These are phyloP conservation scores for Harlomillsia oculata DNA, from an alignment of 1,140 invertebrate genomes.

Conservation along the genomic window DNA sequence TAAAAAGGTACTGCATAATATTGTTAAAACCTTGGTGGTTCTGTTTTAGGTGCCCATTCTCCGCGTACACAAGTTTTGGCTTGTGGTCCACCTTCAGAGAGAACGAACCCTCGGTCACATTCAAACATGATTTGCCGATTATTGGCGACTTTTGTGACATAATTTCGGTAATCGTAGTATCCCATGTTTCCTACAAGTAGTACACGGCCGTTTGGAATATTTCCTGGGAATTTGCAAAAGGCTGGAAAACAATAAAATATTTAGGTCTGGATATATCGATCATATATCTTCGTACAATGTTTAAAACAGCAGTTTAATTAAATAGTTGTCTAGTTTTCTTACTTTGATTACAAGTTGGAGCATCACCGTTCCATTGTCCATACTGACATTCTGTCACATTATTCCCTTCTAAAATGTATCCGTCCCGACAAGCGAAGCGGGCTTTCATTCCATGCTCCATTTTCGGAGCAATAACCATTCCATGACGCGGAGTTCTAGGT, in stretches of 20 bases:
- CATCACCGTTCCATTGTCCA: slow-evolving; percentile 83
- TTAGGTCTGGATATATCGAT: no score
- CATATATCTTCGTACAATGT: no score
- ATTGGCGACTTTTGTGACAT: slow-evolving; percentile 78
- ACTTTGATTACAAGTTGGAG: slow-evolving; percentile 72
- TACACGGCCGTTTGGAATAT: slow-evolving; percentile 81
- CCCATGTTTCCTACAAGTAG: slow-evolving; percentile 95
- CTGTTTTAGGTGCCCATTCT: slow-evolving; percentile 47
- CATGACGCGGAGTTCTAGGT: slow-evolving; percentile 75
- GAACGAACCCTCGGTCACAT: slow-evolving; percentile 57
- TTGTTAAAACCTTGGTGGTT: slow-evolving; percentile 51
- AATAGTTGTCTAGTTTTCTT: no score
- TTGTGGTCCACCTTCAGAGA: slow-evolving; percentile 60
- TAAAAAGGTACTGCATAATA: neutral
- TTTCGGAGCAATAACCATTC: slow-evolving; percentile 90
- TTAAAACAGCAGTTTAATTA: no score
- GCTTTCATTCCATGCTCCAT: slow-evolving; percentile 90
- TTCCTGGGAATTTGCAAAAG: slow-evolving; percentile 87
- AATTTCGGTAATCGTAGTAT: slow-evolving; percentile 89
- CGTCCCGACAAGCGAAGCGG: slow-evolving; percentile 82
- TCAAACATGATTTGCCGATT: slow-evolving; percentile 95
- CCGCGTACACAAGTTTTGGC: slow-evolving; percentile 89
- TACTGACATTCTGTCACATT: slow-evolving; percentile 72
- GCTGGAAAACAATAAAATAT: slow-evolving; percentile 47
- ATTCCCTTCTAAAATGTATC: slow-evolving; percentile 65